These are phyloP conservation scores for Archegozetes longisetosus DNA, from an alignment of 1,140 invertebrate species.

Conservation along the genomic window DNA sequence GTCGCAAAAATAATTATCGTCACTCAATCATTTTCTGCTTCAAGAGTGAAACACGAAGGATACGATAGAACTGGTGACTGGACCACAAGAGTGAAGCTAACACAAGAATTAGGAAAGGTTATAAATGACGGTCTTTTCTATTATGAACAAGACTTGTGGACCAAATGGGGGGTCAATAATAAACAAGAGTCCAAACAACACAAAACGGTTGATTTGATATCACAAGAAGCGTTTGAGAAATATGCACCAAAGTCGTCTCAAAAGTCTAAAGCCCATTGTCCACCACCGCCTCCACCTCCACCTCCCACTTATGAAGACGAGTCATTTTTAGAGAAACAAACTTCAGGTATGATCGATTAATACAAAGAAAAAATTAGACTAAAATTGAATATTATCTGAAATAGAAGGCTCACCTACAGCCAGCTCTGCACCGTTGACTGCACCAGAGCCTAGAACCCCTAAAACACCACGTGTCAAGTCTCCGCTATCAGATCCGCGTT, in stretches of 20 bases:
- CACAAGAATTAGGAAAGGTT: conserved; percentile 74
- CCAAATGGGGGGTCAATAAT: conserved; percentile 18
- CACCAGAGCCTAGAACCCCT: neutral
- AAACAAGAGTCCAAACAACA: conserved; percentile 37
- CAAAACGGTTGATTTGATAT: conserved; percentile 77
- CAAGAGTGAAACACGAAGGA: conserved; percentile 23
- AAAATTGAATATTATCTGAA: neutral
- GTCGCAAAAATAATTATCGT: conserved; percentile 90
- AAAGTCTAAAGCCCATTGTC: conserved; percentile 41
- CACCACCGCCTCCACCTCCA: conserved; percentile 51
- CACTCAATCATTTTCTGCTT: conserved; percentile 46
- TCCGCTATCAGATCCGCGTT: conserved; percentile 41
- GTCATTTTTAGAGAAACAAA: neutral
- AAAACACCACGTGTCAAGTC: conserved; percentile 22
- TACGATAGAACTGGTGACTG: conserved; percentile 20
- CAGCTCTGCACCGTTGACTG: conserved; percentile 6
- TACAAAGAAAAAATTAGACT: neutral
- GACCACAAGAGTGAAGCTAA: conserved; percentile 43
- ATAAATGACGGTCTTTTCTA: conserved; percentile 89
- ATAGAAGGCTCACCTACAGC: conserved; percentile 22
- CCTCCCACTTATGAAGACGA: conserved; percentile 17
- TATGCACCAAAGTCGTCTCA: conserved; percentile 45
- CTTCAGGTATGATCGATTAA: neutral
- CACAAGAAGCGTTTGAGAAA: conserved; percentile 69
- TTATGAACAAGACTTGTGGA: conserved; percentile 83